A percentile compares a stretch with the other conserved stretches of the same genome.
phyloP scores from a whole-genome alignment of 2,113 vertebrate genomes.

The Hypanus sabinus region DNA sequence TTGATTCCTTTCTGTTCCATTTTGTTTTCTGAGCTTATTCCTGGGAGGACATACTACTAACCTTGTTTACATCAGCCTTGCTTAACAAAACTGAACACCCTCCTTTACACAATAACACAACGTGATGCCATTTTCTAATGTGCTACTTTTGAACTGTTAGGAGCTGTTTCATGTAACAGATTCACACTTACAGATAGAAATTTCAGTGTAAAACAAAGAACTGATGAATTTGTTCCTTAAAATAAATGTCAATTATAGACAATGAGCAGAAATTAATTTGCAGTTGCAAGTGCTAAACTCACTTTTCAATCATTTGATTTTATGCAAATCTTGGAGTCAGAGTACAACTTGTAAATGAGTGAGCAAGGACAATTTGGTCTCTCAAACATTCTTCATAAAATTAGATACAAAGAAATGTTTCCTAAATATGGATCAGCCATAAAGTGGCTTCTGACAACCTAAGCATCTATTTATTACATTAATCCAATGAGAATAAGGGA shows the following conservation, averaged over 20 bases:
- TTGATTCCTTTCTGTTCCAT: neutral
- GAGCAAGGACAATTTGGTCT: no score
- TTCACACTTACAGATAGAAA: neutral
- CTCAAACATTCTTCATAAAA: neutral
- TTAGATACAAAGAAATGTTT: neutral
- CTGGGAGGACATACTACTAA: neutral
- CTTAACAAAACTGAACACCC: slow-evolving; percentile 7
- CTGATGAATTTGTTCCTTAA: neutral
- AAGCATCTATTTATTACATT: neutral
- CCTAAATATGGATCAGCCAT: neutral
- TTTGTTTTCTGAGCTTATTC: neutral
- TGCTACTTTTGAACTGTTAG: neutral
- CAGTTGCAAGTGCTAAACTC: no score
- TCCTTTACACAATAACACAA: neutral
- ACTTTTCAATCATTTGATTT: no score
- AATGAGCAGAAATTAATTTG: neutral
- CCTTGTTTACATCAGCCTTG: neutral
- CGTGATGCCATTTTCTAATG: neutral
- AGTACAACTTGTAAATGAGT: no score
- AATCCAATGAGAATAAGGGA: neutral
- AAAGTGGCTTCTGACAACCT: neutral
- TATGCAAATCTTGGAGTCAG: no score
- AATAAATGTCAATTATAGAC: neutral
- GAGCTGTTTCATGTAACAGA: neutral
- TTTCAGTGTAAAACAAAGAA: slow-evolving; percentile 13